Base-by-base conservation (phyloP, 2,113 vertebrate species). In the Siniperca chuatsi region DNA sequence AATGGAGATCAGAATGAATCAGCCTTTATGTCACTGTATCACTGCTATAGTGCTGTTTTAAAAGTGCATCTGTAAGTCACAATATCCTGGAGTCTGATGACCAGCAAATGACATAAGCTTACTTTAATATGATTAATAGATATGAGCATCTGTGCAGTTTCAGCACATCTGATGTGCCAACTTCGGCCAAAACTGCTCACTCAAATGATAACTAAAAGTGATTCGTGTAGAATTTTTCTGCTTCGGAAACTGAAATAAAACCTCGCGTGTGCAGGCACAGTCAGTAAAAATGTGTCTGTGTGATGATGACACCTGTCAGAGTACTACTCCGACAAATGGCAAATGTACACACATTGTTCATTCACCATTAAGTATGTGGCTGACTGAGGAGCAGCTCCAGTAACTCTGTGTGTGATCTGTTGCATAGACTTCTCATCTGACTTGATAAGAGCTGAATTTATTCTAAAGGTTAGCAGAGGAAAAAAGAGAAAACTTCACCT, bases 11-110 rank as follows among this genome's bases (percentile, higher is more conserved):
- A 46, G 40, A 54, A 15, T 75, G 33, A 67, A 79, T 84, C 75
- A 68, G 68, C 42, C 42, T 73, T 21, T 4, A 15, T 48, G 44
- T 29, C 64, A 71, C 75, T 75, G 48, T 46, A 55, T 57, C 58
- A 37, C 60, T 16, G n/a, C 64, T 57, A 29, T 69, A 55, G 25
- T 50, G 57, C 81, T 44, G 74, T 37, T 55, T 81, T 61, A 92
- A 90, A 82, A 61, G 42, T 57, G 67, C 85, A 83, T 91, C 88
- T 90, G 90, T 82, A 75, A 74, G 68, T 87, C 79, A 77, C 35
- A 29, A 29, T 35, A 1, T 15, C 48, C 62, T 25, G 66, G 65
- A 85, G 68, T 52, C 65, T 76, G 86, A 48, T 76, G 81, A 35
- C 44, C 65, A 35, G 35, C 50, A 82, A 72, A 82, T 29, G 55